A percentile compares a stretch with the other conserved stretches of the same genome.
phyloP scores from a whole-genome alignment of 1,140 invertebrate genomes.

The Aphaenogaster ashmeadi region DNA sequence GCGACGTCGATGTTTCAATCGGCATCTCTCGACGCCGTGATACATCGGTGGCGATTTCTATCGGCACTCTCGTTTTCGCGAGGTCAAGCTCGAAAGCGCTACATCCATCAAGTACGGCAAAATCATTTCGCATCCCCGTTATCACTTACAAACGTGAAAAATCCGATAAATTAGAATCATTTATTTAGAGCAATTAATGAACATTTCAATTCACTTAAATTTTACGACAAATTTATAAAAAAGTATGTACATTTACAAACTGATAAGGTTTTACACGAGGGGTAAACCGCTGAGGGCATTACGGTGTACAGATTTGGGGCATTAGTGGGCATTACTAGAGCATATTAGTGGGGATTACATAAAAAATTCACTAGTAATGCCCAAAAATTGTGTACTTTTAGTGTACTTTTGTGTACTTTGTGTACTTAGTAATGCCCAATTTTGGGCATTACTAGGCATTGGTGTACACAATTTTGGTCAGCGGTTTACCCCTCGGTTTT shows the following conservation, averaged over 20 bases:
- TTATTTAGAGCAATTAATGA: background rate
- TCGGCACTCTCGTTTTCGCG: slow-evolving; percentile 48
- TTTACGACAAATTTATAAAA: background rate
- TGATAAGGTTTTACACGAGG: background rate
- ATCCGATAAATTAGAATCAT: background rate
- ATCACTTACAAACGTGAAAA: background rate
- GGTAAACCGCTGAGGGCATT: too few species aligned
- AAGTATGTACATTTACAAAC: background rate
- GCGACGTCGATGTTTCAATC: slow-evolving; percentile 58
- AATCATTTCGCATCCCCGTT: background rate
- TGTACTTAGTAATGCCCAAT: too few species aligned
- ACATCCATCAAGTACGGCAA: slow-evolving; percentile 9
- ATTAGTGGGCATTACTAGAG: too few species aligned
- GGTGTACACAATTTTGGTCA: too few species aligned
- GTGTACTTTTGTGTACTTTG: too few species aligned
- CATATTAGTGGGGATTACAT: too few species aligned
- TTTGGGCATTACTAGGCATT: too few species aligned
- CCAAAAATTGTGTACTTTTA: too few species aligned
- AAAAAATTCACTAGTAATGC: too few species aligned
- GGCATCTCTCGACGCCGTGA: slow-evolving; percentile 50
- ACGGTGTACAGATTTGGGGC: too few species aligned
- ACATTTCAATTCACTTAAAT: background rate
- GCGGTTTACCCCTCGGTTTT: background rate
- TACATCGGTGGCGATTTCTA: slow-evolving; percentile 51
- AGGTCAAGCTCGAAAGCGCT: slow-evolving; percentile 3